These are phyloP conservation scores for Cosmorhoe ocellata DNA, from an alignment of 2,888 invertebrate species.

Conservation along the genomic window DNA sequence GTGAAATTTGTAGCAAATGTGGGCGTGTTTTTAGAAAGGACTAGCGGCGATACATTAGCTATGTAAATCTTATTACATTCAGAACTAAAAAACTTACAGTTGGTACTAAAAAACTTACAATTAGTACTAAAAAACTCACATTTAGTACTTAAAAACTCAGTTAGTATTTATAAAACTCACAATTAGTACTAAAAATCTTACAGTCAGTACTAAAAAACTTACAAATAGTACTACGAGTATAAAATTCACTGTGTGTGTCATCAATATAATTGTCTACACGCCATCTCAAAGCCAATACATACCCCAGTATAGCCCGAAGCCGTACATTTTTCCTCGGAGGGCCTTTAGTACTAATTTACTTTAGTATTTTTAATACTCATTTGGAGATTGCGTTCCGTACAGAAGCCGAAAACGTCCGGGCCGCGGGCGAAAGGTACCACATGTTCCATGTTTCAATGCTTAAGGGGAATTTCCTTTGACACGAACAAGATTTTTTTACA, in stretches of 20 bases:
- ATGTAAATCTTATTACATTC: no score
- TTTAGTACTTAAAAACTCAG: no score
- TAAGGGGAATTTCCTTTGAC: slow-evolving; percentile 16
- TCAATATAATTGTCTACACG: slow-evolving; percentile 4
- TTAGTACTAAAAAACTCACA: no score
- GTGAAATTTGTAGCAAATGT: no score
- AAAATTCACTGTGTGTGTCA: neutral
- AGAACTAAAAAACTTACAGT: no score
- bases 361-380: slow-evolving; percentile 44
- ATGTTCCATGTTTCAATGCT: slow-evolving; percentile 44
- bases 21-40: no score
- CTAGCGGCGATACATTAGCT: no score
- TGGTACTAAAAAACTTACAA: no score
- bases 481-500: slow-evolving; percentile 34
- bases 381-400: slow-evolving; percentile 67
- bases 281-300: neutral
- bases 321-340: slow-evolving; percentile 27
- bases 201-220: no score
- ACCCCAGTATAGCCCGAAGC: slow-evolving; percentile 8
- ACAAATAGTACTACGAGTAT: no score
- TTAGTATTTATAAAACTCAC: no score
- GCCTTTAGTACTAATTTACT: slow-evolving; percentile 45
- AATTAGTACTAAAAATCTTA: no score
- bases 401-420: slow-evolving; percentile 76
- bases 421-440: slow-evolving; percentile 59